Percentiles rank a stretch among this genome's conserved stretches.
These are phyloP conservation scores for Numenius phaeopus DNA, from an alignment of 2,797 vertebrate genomes.

Conservation along the genomic window DNA sequence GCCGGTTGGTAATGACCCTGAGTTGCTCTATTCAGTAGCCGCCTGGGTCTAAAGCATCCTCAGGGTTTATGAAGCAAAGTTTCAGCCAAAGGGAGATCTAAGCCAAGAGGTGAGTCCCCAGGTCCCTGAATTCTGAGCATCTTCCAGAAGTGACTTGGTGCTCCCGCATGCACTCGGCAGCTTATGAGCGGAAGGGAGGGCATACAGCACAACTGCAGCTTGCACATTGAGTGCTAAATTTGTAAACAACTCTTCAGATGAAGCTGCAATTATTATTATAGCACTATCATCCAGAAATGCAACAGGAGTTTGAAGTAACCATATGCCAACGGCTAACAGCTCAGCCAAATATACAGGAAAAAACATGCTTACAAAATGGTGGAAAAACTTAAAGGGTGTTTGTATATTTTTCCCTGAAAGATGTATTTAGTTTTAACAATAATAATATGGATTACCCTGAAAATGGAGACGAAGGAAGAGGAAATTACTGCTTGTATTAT, in stretches of 20 bases:
- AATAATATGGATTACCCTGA: neutral
- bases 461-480: neutral
- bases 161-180: neutral
- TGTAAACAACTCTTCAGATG: neutral
- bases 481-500: neutral
- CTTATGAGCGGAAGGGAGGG: neutral
- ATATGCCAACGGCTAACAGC: neutral
- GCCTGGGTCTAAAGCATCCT: neutral
- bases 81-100: neutral
- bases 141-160: neutral
- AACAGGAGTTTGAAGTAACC: neutral
- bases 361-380: neutral
- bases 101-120: neutral
- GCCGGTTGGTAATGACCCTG: neutral
- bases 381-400: neutral
- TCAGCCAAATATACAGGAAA: neutral
- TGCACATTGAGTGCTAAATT: neutral
- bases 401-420: neutral
- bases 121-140: neutral
- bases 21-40: neutral
- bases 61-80: neutral
- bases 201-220: neutral
- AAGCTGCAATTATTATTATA: neutral
- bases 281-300: neutral
- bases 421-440: neutral